Percentiles rank a stretch among this genome's conserved stretches.
Conservation (phyloP, 2,113 vertebrate species). For the rat (Rattus norvegicus) region DNA sequence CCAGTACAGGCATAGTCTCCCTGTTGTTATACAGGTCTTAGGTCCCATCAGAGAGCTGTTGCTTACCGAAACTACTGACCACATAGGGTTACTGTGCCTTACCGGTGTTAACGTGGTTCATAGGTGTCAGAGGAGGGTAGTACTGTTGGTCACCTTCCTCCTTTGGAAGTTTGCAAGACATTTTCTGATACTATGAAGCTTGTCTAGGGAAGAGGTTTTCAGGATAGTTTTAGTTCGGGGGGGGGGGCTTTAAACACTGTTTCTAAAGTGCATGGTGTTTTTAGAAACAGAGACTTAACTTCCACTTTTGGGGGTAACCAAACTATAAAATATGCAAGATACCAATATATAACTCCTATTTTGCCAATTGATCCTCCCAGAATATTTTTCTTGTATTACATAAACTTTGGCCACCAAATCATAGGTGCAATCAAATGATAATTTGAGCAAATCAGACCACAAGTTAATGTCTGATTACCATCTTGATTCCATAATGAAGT, state of each 20-base stretch:
- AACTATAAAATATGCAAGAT: not conserved
- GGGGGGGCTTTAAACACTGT: not conserved
- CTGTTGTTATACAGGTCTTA: not conserved
- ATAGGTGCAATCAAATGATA: not conserved
- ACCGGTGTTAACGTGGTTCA: not conserved
- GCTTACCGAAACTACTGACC: not conserved
- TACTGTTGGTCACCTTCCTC: not conserved
- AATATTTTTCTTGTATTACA: not conserved
- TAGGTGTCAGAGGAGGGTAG: not conserved
- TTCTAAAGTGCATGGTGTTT: not conserved
- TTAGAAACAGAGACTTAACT: not conserved
- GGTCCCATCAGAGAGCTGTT: not conserved
- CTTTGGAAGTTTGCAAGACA: not conserved
- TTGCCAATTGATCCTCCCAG: not conserved
- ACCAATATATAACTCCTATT: not conserved
- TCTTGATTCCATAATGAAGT: not conserved
- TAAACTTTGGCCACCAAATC: not conserved
- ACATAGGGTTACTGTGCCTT: not conserved
- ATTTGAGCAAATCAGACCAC: not conserved
- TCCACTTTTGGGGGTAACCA: not conserved
- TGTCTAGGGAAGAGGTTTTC: not conserved
- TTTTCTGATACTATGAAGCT: not conserved
- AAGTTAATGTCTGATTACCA: not conserved
- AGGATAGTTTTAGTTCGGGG: not conserved
- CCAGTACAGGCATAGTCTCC: not conserved